Evolutionary conservation across 2,888 invertebrate species (phyloP).

Genomic region (Venustoraphidia nigricollis): DNA sequence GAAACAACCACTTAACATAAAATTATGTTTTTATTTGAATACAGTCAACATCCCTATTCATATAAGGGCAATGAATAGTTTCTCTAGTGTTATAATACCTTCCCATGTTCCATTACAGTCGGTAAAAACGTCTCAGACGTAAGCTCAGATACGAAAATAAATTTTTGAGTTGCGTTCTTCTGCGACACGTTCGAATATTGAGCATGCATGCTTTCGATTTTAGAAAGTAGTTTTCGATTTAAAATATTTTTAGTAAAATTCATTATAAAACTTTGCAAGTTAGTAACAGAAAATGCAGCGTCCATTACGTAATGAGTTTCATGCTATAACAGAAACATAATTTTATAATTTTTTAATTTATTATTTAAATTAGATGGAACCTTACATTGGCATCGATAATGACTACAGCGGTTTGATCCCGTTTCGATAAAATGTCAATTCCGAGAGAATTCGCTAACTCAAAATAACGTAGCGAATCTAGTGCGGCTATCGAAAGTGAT

Average conservation of each 20-base stretch:
- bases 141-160: conserved; percentile 44
- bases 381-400: conserved; percentile 56
- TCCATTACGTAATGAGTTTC: conserved; percentile 52
- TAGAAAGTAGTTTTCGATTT: conserved; percentile 20
- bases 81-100: conserved; percentile 28
- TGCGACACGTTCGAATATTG: conserved; percentile 10
- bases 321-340: conserved; percentile 31
- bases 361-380: conserved; percentile 1
- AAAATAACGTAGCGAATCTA: conserved; percentile 56
- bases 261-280: conserved; percentile 35
- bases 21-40: no score
- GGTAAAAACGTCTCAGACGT: conserved; percentile 46
- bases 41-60: no score
- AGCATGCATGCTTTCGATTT: conserved; percentile 18
- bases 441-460: conserved; percentile 64
- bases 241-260: conserved; percentile 31
- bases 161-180: conserved; percentile 13
- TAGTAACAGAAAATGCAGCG: conserved; percentile 32
- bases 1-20: no score
- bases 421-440: conserved; percentile 41
- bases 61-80: not conserved
- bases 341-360: conserved; percentile 7
- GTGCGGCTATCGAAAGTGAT: conserved; percentile 46
- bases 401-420: conserved; percentile 48
- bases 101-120: conserved; percentile 40